Conservation (phyloP, 2,797 vertebrate genomes). For the Fratercula arctica region DNA sequence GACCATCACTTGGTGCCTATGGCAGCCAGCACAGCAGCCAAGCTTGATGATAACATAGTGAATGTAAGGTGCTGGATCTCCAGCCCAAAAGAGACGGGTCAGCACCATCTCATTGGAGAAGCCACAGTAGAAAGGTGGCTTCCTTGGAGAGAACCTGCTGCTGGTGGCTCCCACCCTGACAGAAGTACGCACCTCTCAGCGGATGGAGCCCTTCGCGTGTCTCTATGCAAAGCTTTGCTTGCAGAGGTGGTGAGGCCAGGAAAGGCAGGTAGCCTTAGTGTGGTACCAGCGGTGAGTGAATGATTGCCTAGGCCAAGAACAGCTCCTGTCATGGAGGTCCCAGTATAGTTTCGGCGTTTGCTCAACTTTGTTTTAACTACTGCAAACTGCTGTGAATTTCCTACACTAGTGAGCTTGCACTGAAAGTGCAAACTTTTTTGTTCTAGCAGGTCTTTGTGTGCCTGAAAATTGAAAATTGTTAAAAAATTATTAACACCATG, state of each 20-base stretch:
- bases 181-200: not conserved
- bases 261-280: not conserved
- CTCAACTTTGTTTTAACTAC: not conserved
- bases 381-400: not conserved
- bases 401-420: not conserved
- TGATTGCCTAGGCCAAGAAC: not conserved
- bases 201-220: not conserved
- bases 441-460: not conserved
- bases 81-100: not conserved
- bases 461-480: not conserved
- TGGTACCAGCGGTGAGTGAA: not conserved
- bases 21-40: not conserved
- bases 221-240: not conserved
- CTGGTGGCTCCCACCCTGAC: not conserved
- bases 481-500: not conserved
- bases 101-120: not conserved
- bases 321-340: not conserved
- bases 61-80: not conserved
- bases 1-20: not conserved
- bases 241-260: not conserved
- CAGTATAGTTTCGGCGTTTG: rapidly evolving
- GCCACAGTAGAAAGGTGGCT: not conserved
- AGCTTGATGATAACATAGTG: not conserved
- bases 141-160: not conserved
- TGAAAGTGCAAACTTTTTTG: not conserved